Evolutionary conservation across 2,113 vertebrate species (phyloP).

Genomic region (Vanacampus margaritifer): DNA sequence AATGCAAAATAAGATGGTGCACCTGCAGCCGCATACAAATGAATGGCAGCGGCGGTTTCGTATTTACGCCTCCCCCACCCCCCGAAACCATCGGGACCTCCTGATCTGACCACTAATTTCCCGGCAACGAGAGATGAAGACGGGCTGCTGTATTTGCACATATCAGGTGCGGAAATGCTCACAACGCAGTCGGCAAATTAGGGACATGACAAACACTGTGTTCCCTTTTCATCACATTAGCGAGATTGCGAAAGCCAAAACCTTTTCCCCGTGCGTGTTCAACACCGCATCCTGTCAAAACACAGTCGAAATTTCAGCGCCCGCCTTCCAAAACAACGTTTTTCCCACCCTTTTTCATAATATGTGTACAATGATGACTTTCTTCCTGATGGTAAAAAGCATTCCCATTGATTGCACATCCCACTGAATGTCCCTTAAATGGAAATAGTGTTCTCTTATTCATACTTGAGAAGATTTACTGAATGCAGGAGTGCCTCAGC

Average conservation of each 20-base stretch:
- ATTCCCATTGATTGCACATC: background rate
- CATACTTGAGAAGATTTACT: slow-evolving; percentile 22
- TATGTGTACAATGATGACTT: background rate
- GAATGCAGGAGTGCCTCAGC: background rate
- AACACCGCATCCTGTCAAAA: background rate
- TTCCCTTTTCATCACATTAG: background rate
- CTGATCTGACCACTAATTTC: slow-evolving; percentile 69
- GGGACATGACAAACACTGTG: background rate
- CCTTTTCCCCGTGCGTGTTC: background rate
- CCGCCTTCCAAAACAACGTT: background rate
- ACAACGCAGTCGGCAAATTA: background rate
- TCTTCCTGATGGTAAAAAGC: background rate
- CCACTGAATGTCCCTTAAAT: slow-evolving; percentile 35
- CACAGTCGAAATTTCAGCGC: too few relatives aligned
- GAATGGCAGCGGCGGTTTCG: slow-evolving; percentile 63
- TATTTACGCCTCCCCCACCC: slow-evolving; percentile 48
- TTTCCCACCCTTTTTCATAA: background rate
- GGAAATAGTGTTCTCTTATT: slow-evolving; percentile 27
- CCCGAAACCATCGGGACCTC: slow-evolving; percentile 52
- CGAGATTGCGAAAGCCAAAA: background rate
- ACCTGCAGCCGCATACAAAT: slow-evolving; percentile 78
- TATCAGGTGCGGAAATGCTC: background rate
- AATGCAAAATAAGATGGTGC: slow-evolving; percentile 71
- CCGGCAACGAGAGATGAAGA: slow-evolving; percentile 43
- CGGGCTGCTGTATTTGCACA: slow-evolving; percentile 30